Evolutionary conservation across 2,888 invertebrate species (phyloP).

Genomic region (Noctua comes): DNA sequence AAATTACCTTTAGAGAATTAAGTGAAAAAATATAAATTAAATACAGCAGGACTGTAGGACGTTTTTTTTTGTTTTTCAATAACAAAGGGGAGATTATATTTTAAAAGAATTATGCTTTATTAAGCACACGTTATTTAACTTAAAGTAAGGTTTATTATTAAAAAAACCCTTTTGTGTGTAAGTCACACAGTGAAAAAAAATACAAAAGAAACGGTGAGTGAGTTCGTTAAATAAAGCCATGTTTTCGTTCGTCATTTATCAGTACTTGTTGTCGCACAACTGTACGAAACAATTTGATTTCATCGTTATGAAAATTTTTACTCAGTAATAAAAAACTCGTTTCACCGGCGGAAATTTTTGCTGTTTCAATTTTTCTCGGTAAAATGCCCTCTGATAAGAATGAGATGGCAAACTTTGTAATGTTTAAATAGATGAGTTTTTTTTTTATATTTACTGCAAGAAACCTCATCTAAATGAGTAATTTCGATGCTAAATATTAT

Average conservation of each 20-base stretch:
- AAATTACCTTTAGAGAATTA: too few relatives aligned
- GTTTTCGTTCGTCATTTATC: conserved; percentile 45
- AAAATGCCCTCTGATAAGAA: conserved; percentile 65
- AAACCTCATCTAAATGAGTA: conserved; percentile 1
- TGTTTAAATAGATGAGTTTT: conserved; percentile 67
- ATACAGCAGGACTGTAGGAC: background rate
- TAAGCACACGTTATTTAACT: background rate
- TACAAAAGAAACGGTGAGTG: background rate
- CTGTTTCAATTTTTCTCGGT: conserved; percentile 61
- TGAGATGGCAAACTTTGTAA: conserved; percentile 64
- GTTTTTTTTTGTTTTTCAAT: background rate
- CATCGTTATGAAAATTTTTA: conserved; percentile 67
- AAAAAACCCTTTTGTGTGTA: background rate
- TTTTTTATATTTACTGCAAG: conserved; percentile 26
- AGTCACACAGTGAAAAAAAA: background rate
- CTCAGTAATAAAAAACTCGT: conserved; percentile 71
- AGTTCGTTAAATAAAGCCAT: conserved; percentile 9
- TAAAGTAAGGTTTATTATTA: background rate
- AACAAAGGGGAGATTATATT: background rate
- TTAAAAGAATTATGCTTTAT: background rate
- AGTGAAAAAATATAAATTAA: background rate
- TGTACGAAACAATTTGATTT: conserved; percentile 71
- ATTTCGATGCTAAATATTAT: conserved; percentile 24
- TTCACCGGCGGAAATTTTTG: conserved; percentile 69
- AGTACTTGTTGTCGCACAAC: conserved; percentile 44